phyloP scores from a whole-genome alignment of 2,888 invertebrate genomes.

The Frankliniella intonsa region DNA sequence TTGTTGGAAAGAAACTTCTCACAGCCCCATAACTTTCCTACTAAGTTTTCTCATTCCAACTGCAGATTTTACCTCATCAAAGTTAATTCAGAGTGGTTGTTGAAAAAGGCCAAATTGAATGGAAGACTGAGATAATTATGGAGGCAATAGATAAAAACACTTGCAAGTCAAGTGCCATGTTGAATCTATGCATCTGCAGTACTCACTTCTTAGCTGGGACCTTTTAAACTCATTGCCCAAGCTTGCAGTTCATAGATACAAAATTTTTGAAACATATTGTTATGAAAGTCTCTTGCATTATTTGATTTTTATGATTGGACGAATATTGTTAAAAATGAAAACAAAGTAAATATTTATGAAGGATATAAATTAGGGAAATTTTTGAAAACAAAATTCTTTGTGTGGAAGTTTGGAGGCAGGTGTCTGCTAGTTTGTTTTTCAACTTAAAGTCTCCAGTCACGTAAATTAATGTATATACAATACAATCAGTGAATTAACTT shows the following conservation, averaged over 20 bases:
- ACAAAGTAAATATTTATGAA: neutral
- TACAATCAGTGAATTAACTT: neutral
- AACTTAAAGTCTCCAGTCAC: neutral
- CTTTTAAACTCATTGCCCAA: neutral
- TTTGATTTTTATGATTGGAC: neutral
- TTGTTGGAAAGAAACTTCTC: constrained; percentile 19
- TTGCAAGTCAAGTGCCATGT: neutral
- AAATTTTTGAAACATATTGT: no score
- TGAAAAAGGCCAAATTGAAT: neutral
- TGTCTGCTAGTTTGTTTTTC: no score
- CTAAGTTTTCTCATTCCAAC: neutral
- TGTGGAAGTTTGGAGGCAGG: neutral
- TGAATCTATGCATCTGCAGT: neutral
- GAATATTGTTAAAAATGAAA: neutral
- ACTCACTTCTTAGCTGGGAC: neutral
- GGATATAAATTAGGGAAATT: neutral
- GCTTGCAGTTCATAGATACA: no score
- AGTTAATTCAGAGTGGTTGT: neutral
- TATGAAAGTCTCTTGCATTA: neutral
- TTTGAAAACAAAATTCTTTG: neutral
- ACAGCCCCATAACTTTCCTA: constrained; percentile 7
- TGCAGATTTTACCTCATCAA: neutral
- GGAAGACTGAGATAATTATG: neutral
- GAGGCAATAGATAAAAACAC: neutral
- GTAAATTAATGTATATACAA: constrained; percentile 4